Evolutionary conservation across 37 sponge, comb jelly and placozoan genomes (phyloP), one percentile per base, ranked within the genome.

Genomic region (Spongilla lacustris): DNA sequence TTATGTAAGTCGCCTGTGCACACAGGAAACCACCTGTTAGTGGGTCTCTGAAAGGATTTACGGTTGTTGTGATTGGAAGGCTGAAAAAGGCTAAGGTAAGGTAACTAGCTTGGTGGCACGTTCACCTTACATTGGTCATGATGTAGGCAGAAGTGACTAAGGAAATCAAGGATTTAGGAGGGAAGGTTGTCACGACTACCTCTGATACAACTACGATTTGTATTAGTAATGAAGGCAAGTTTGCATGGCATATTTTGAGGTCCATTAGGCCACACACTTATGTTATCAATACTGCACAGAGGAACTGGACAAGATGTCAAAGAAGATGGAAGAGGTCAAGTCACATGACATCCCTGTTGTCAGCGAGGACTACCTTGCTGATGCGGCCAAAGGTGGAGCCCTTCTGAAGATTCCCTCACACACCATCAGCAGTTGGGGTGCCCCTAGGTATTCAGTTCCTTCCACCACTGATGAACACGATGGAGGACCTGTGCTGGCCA

Each of bases 371-470:
- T 95, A 75, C 79, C 85, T 95, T 58, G 89, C 80, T 48, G 87
- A 90, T 66, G 93, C 89, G 2, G 67, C 50, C 9, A 74, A 78
- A 23, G 97, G 97, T 24, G 92, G 31, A 22, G 87, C 86, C 4
- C 86, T 90, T 21, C 69, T 89, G 28, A 86, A 91, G 74, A 84
- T 97, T n/a, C 71, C 83, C 27, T 24, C 74, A 6, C 87, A 81
- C 84, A 92, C 87, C 50, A 91, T 97, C 73, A 89, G 91, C 30
- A 67, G 75, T 29, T 97, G 97, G 97, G 94, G 95, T 0, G 91
- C 88, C 22, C 85, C 90, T 0, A 46, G 86, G 24, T 81, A 90
- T 80, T 75, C 86, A 68, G 73, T 89, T 0, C 87, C 87, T 26
- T 11, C 72, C 0, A 68, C 69, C n/a, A 77, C 75, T 22, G 23